A percentile compares a stretch with the other conserved stretches of the same genome.
phyloP scores from a whole-genome alignment of 2,113 vertebrate genomes.

The Strigops habroptila region DNA sequence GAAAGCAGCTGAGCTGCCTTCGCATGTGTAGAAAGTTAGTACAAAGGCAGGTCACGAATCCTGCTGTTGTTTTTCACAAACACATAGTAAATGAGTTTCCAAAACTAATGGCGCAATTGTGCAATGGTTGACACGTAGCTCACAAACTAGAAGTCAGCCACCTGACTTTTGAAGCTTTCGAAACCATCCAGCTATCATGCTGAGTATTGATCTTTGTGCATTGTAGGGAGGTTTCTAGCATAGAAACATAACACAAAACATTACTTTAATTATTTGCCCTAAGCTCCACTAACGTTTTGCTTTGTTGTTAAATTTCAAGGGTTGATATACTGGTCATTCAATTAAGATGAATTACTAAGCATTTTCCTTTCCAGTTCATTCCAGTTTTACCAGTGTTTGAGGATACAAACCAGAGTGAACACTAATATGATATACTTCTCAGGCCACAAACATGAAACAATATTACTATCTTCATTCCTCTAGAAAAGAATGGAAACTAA shows the following conservation, averaged over 20 bases:
- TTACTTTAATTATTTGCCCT: constrained; percentile 24
- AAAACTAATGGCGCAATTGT: constrained; percentile 1
- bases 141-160: neutral
- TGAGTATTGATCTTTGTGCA: neutral
- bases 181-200: constrained; percentile 1
- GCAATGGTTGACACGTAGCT: neutral
- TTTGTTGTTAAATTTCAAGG: constrained; percentile 6
- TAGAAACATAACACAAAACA: neutral
- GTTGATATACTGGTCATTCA: constrained; percentile 2
- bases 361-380: neutral
- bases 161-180: constrained; percentile 20
- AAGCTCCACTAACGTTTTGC: constrained; percentile 5
- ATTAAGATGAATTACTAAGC: constrained; percentile 20
- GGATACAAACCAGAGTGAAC: neutral
- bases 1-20: constrained; percentile 4
- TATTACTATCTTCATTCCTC: neutral
- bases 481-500: neutral
- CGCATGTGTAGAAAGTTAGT: neutral
- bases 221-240: neutral
- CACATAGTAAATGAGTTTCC: constrained; percentile 26
- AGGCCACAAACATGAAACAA: neutral
- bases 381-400: neutral
- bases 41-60: neutral
- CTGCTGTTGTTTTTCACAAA: constrained; percentile 28
- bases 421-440: neutral